phyloP scores from a whole-genome alignment of 2,113 vertebrate species.

The Microcebus griseorufus region DNA sequence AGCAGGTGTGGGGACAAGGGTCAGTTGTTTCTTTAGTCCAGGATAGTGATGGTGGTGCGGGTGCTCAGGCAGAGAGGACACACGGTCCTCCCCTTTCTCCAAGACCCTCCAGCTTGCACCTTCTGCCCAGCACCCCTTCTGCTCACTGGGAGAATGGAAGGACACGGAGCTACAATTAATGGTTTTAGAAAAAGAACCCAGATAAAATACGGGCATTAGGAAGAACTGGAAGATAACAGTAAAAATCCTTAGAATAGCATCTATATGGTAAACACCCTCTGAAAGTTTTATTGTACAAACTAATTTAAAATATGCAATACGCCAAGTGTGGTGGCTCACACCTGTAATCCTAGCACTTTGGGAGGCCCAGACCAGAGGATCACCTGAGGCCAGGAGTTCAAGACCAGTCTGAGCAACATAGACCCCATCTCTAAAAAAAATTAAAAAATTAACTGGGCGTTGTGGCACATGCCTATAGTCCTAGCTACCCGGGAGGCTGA shows the following conservation, averaged over 20 bases:
- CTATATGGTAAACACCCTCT: neutral
- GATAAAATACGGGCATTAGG: too few relatives aligned
- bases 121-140: neutral
- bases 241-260: neutral
- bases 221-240: neutral
- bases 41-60: rapidly evolving
- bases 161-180: neutral
- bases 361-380: too few relatives aligned
- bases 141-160: neutral
- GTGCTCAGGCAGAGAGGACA: neutral
- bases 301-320: neutral
- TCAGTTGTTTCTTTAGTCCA: neutral
- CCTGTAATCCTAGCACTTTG: too few relatives aligned
- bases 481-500: too few relatives aligned
- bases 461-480: too few relatives aligned
- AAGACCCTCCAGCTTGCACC: neutral
- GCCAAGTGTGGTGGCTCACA: too few relatives aligned
- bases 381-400: too few relatives aligned
- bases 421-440: too few relatives aligned
- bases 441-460: too few relatives aligned
- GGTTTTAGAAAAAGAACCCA: neutral
- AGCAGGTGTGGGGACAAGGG: too few relatives aligned
- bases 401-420: too few relatives aligned
- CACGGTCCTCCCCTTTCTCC: neutral
- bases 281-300: neutral